A percentile compares a stretch with the other conserved stretches of the same genome.
phyloP scores from a whole-genome alignment of 2,888 invertebrate genomes.

The Sinohyriopsis cumingii region DNA sequence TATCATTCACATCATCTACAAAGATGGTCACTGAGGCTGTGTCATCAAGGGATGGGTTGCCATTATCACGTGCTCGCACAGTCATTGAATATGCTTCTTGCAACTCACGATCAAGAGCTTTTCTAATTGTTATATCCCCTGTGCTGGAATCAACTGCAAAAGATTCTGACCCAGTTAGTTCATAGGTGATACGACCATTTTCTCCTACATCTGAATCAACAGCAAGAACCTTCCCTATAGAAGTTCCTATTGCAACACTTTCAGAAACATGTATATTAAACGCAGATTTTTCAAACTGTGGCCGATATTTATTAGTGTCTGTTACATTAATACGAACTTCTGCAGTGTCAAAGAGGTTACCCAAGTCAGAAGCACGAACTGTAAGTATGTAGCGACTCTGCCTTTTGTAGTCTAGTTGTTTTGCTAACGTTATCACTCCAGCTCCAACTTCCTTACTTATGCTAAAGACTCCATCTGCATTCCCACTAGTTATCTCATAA shows the following conservation, averaged over 20 bases:
- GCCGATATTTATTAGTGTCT: slow-evolving; percentile 95
- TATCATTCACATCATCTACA: slow-evolving; percentile 96
- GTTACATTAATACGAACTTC: slow-evolving; percentile 93
- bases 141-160: slow-evolving; percentile 94
- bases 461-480: slow-evolving; percentile 78
- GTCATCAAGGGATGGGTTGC: slow-evolving; percentile 90
- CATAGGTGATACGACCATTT: slow-evolving; percentile 82
- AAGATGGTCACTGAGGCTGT: slow-evolving; percentile 91
- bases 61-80: slow-evolving; percentile 94
- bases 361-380: slow-evolving; percentile 88
- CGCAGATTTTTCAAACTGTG: slow-evolving; percentile 93
- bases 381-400: slow-evolving; percentile 81
- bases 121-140: slow-evolving; percentile 92
- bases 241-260: slow-evolving; percentile 92
- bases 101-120: slow-evolving; percentile 88
- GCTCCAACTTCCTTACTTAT: slow-evolving; percentile 86
- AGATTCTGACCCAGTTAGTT: slow-evolving; percentile 58
- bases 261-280: slow-evolving; percentile 92
- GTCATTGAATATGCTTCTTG: slow-evolving; percentile 84
- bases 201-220: slow-evolving; percentile 95
- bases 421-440: slow-evolving; percentile 83
- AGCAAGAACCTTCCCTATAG: slow-evolving; percentile 92
- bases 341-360: slow-evolving; percentile 89
- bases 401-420: slow-evolving; percentile 92
- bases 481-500: slow-evolving; percentile 81